These are phyloP conservation scores for Sinocyclocheilus grahami DNA, from an alignment of 2,113 vertebrate genomes.

Conservation along the genomic window DNA sequence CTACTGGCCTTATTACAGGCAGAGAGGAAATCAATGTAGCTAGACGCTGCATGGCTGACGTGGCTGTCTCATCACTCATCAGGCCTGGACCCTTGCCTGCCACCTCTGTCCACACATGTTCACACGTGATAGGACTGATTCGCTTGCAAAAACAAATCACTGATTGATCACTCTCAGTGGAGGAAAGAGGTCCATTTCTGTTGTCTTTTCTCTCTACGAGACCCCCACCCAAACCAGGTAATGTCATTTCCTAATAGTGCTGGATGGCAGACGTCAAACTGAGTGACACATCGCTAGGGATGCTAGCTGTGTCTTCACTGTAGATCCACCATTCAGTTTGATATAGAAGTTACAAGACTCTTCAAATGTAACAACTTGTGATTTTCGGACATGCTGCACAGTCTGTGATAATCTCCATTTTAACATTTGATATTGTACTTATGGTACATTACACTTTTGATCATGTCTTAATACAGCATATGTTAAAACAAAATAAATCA, in stretches of 20 bases:
- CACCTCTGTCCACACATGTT: slow-evolving; percentile 86
- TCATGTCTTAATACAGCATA: too few relatives aligned
- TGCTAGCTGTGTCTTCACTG: slow-evolving; percentile 41
- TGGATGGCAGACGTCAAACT: slow-evolving; percentile 46
- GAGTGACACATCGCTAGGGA: slow-evolving; percentile 74
- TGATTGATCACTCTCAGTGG: slow-evolving; percentile 86
- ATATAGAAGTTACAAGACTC: neutral
- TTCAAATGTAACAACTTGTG: slow-evolving; percentile 5
- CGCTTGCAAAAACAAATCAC: slow-evolving; percentile 82
- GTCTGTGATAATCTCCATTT: neutral
- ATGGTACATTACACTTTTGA: too few relatives aligned
- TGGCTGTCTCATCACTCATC: slow-evolving; percentile 98
- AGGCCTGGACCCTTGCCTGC: slow-evolving; percentile 85
- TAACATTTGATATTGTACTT: too few relatives aligned
- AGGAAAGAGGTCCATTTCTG: slow-evolving; percentile 64
- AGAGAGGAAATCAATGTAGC: slow-evolving; percentile 98
- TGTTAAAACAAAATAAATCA: neutral
- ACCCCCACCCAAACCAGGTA: neutral
- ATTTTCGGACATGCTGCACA: neutral
- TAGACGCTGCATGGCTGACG: slow-evolving; percentile 89
- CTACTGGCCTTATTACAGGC: slow-evolving; percentile 93
- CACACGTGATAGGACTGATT: slow-evolving; percentile 85
- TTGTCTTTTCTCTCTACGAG: slow-evolving; percentile 44
- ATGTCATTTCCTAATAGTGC: neutral
- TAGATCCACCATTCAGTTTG: slow-evolving; percentile 37